Evolutionary conservation across 2,888 invertebrate genomes (phyloP).

Genomic region (Meteorus cinctellus): DNA sequence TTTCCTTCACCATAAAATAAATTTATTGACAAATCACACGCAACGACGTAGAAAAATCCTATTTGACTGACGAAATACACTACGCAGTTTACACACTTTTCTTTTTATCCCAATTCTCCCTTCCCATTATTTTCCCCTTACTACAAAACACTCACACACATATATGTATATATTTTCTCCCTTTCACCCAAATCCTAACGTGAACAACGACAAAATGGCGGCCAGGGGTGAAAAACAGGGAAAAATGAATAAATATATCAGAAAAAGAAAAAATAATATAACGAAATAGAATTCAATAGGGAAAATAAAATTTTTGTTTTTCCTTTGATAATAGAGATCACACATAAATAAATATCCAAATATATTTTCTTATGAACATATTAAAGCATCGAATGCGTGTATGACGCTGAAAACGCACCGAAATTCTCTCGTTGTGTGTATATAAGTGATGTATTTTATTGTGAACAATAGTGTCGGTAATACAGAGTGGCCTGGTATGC

Average conservation of each 20-base stretch:
- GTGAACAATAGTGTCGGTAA: conserved; percentile 44
- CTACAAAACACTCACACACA: not conserved
- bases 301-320: not conserved
- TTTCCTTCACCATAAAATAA: not conserved
- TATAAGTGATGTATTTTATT: conserved; percentile 34
- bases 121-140: conserved; percentile 1
- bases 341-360: conserved; percentile 11
- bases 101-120: not conserved
- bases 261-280: conserved; percentile 19
- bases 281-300: not conserved
- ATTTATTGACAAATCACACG: not conserved
- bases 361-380: not conserved
- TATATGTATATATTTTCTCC: conserved; percentile 17
- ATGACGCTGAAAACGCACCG: conserved; percentile 14
- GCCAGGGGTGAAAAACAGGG: conserved; percentile 15
- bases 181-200: conserved; percentile 39
- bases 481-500: conserved; percentile 45
- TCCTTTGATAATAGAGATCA: not conserved
- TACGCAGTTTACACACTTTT: conserved; percentile 40
- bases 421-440: conserved; percentile 16
- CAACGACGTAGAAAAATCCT: conserved; percentile 39
- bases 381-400: not conserved
- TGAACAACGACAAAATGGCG: conserved; percentile 48
- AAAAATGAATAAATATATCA: not conserved
- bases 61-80: conserved; percentile 46